Percentiles rank a stretch among this genome's conserved stretches.
Evolutionary conservation across 92 coral and sea anemone species (phyloP).

Genomic region (Anthopleura xanthogrammica): DNA sequence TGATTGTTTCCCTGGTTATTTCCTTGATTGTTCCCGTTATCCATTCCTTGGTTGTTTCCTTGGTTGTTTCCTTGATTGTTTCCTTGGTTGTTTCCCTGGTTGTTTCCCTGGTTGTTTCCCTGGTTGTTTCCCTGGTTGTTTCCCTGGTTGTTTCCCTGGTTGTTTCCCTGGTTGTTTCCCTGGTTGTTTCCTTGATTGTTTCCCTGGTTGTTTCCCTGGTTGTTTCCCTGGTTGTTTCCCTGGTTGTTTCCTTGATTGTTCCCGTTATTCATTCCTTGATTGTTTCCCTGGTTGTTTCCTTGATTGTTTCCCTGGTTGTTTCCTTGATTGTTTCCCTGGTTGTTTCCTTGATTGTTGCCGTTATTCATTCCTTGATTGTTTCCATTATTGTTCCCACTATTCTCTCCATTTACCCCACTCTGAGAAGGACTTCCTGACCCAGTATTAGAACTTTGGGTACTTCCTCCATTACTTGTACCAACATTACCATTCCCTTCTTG

Average conservation of each 20-base stretch:
- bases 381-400: not conserved
- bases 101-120: not conserved
- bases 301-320: not conserved
- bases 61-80: not conserved
- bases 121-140: slow-evolving; percentile 4
- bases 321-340: not conserved
- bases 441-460: too few relatives aligned
- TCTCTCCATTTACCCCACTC: not conserved
- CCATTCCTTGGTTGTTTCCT: not conserved
- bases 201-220: slow-evolving; percentile 3
- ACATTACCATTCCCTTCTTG: not conserved
- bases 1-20: not conserved
- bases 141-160: not conserved
- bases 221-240: slow-evolving; percentile 15
- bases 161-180: slow-evolving; percentile 7
- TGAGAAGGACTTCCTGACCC: not conserved
- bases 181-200: not conserved
- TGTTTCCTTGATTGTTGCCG: not conserved
- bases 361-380: not conserved
- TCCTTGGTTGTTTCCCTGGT: not conserved
- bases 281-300: slow-evolving; percentile 7
- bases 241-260: slow-evolving; percentile 10
- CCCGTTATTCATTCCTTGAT: not conserved
- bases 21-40: not conserved
- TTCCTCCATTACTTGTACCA: slow-evolving; percentile 10